Base-by-base conservation (phyloP, 2,888 invertebrate species). In the Tenthredo notha region DNA sequence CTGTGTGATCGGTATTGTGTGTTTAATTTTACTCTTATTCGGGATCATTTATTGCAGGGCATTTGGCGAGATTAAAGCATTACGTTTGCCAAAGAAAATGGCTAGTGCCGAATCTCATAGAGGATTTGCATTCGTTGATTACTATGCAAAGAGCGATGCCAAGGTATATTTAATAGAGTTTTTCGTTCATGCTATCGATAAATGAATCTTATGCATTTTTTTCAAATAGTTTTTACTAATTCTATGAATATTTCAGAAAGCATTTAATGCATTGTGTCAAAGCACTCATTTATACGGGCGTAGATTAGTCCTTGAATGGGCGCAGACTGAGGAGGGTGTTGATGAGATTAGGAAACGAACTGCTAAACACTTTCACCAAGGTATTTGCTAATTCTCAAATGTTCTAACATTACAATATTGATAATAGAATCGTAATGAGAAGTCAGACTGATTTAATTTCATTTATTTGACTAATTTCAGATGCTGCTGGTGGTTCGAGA, bases 221-320 rank as follows among this genome's bases (percentile, higher is more conserved):
- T 25, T n/a, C n/a, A 29, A 77, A 5, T 3, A 15, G 21, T 25
- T 10, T 61, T 84, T 50, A 29, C 40, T 80, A 21, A 33, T 74
- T 29, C 29, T 18, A 15, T 43, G 18, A 43, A 80, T n/a, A 40
- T 94, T 95, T 61, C 93, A 98, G 97, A 95, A 96, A 92, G 99
- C 99, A 0, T 98, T 99, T 93, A 97, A 98, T 87, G 97, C 98
- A 0, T 93, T 99, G n/a, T 96, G 97, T 89, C 98, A 98, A 92
- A 99, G 99, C 90, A 99, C 99, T 84, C 99, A 99, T 95, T 97
- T 99, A 94, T 99, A 98, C 93, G 99, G 99, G 0, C 95, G 99
- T 88, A 95, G 99, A 84, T 94, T 99, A 90, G 99, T 98, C 0
- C 94, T 99, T 86, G 99, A 99, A 94, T 99, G 99, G 99, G 98